These are phyloP conservation scores for Malthinus seriepunctatus DNA, from an alignment of 2,888 invertebrate genomes.

Conservation along the genomic window DNA sequence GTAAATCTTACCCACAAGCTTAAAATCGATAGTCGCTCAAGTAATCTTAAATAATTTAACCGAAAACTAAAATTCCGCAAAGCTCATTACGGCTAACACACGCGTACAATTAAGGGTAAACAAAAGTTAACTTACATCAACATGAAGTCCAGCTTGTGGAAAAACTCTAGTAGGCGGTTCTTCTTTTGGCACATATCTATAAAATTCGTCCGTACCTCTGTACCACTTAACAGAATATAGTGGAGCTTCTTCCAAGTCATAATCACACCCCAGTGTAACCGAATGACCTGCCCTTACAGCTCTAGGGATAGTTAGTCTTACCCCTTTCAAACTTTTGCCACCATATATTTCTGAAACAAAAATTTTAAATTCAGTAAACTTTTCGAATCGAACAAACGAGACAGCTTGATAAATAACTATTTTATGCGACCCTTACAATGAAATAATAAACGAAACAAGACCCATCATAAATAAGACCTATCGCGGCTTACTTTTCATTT, in stretches of 20 bases:
- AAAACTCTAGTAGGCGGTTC: slow-evolving; percentile 72
- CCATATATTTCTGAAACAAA: slow-evolving; percentile 48
- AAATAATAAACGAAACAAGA: slow-evolving; percentile 8
- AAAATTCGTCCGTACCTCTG: slow-evolving; percentile 73
- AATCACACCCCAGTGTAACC: slow-evolving; percentile 52
- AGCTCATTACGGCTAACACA: neutral
- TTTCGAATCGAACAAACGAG: slow-evolving; percentile 6
- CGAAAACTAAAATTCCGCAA: neutral
- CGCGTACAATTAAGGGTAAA: slow-evolving; percentile 3
- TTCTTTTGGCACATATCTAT: slow-evolving; percentile 73
- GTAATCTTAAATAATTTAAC: neutral
- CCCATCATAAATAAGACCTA: slow-evolving; percentile 7
- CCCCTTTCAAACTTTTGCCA: slow-evolving; percentile 47
- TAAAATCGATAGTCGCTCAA: neutral
- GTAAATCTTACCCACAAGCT: neutral
- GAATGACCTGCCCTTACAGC: slow-evolving; percentile 53
- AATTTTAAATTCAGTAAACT: slow-evolving; percentile 8
- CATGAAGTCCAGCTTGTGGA: slow-evolving; percentile 67
- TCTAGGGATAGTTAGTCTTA: slow-evolving; percentile 50
- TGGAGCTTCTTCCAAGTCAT: slow-evolving; percentile 57
- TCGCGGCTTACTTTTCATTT: slow-evolving; percentile 2
- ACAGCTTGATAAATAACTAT: slow-evolving; percentile 22
- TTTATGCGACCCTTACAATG: slow-evolving; percentile 5
- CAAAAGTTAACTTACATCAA: slow-evolving; percentile 66
- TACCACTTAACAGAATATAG: slow-evolving; percentile 81